Percentiles rank a stretch among this genome's conserved stretches.
phyloP scores from a whole-genome alignment of 2,888 invertebrate species.

The Megaustenia siamemsis region DNA sequence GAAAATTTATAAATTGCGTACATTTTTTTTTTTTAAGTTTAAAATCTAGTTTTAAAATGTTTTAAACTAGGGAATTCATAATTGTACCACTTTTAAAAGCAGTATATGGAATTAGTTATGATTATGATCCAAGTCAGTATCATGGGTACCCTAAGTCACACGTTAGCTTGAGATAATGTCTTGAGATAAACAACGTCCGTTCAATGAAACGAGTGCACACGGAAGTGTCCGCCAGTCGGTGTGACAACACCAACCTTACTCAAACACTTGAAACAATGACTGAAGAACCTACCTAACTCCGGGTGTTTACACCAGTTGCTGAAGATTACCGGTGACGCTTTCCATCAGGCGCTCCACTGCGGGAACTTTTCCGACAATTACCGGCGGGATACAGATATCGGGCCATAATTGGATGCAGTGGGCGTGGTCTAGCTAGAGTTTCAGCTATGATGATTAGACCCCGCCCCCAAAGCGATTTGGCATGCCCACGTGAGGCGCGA shows the following conservation, averaged over 20 bases:
- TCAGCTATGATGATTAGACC: neutral
- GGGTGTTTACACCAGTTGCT: slow-evolving; percentile 56
- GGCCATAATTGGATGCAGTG: slow-evolving; percentile 32
- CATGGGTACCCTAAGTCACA: no score
- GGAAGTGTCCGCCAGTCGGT: neutral
- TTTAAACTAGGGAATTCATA: no score
- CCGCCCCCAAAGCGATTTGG: slow-evolving; percentile 3
- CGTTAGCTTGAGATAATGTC: no score
- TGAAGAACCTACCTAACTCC: neutral
- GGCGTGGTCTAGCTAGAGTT: slow-evolving; percentile 48
- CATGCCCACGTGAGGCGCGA: slow-evolving; percentile 29
- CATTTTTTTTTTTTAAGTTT: no score
- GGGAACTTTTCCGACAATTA: slow-evolving; percentile 48
- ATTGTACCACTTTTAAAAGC: no score
- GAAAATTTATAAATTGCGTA: no score
- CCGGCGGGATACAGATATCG: slow-evolving; percentile 37
- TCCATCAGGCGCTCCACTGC: slow-evolving; percentile 54
- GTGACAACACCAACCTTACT: neutral
- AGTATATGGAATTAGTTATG: no score
- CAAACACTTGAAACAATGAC: neutral
- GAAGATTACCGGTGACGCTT: slow-evolving; percentile 55
- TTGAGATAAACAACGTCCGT: no score
- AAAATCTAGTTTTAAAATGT: no score
- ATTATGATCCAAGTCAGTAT: no score
- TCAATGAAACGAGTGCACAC: neutral